Conservation (phyloP, 2,797 vertebrate genomes). For the Lagorchestes hirsutus region DNA sequence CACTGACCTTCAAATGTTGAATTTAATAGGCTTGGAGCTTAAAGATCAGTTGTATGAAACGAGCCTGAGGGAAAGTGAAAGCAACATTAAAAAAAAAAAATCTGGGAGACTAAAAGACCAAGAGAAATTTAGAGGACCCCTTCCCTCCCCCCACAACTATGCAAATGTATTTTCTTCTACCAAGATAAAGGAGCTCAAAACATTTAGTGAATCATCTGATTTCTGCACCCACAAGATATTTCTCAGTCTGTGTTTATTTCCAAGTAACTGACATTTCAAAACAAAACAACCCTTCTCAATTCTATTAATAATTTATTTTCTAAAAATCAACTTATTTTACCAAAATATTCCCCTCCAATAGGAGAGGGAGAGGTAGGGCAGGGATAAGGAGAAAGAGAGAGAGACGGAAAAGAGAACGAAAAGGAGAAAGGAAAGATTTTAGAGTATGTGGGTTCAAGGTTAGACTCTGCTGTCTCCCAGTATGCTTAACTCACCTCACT, state of each 20-base stretch:
- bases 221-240: neutral
- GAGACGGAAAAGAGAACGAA: neutral
- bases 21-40: constrained; percentile 76
- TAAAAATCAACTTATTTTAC: neutral
- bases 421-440: neutral
- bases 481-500: neutral
- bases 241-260: neutral
- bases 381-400: neutral
- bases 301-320: neutral
- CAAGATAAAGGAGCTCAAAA: neutral
- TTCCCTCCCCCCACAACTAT: neutral
- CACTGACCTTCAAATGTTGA: constrained; percentile 80
- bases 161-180: neutral
- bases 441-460: neutral
- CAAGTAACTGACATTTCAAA: constrained; percentile 29
- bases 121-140: neutral
- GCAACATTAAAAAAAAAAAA: constrained; percentile 53
- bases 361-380: neutral
- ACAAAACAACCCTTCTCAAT: neutral
- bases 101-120: neutral
- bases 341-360: neutral
- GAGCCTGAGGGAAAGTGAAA: constrained; percentile 38
- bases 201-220: neutral
- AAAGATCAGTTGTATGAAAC: constrained; percentile 64
- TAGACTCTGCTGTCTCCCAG: neutral